These are phyloP conservation scores for Heliornis fulica DNA, from an alignment of 2,113 vertebrate genomes.

Conservation along the genomic window DNA sequence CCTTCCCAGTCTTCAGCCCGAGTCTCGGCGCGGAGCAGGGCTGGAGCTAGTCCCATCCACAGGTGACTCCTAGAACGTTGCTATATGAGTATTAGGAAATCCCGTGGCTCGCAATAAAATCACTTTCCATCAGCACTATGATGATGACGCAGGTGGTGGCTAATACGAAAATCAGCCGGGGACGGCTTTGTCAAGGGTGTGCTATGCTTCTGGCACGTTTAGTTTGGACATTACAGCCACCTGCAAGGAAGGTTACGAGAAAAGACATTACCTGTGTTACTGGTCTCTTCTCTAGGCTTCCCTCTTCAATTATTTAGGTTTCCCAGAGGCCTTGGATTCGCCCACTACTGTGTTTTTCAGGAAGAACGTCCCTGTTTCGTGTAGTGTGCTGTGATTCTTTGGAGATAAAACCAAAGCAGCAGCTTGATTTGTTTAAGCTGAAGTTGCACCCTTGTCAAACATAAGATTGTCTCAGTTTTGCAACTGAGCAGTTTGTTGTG, in stretches of 20 bases:
- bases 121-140: rapidly evolving
- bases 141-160: background rate
- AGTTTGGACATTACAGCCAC: background rate
- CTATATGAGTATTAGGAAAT: background rate
- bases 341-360: background rate
- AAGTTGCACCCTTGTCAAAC: rapidly evolving
- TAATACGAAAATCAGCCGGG: background rate
- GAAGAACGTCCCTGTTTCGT: background rate
- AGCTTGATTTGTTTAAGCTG: background rate
- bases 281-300: background rate
- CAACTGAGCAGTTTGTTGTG: background rate
- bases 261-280: rapidly evolving
- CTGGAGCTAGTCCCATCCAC: background rate
- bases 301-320: background rate
- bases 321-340: background rate
- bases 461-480: background rate
- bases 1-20: rapidly evolving
- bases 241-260: background rate
- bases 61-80: background rate
- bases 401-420: background rate
- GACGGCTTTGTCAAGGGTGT: background rate
- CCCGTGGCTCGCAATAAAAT: background rate
- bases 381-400: rapidly evolving
- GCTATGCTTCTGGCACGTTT: background rate
- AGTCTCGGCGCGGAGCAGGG: background rate